Evolutionary conservation across 2,113 vertebrate genomes (phyloP).

Genomic region (Tachycineta bicolor): DNA sequence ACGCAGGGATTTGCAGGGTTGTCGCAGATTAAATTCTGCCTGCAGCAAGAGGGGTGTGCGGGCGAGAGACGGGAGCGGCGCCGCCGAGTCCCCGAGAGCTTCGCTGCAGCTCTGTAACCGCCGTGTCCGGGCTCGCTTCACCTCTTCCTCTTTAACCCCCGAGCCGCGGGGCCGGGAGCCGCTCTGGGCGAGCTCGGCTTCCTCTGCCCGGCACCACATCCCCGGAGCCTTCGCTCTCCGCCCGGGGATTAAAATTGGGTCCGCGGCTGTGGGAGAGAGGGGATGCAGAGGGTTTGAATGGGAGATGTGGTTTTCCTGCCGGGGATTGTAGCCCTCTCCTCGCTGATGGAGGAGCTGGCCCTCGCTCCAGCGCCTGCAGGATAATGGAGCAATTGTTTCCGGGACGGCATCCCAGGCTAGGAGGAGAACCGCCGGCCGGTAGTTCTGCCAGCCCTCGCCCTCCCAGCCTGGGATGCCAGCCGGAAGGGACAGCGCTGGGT

Average conservation of each 20-base stretch:
- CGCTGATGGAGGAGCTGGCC: not conserved
- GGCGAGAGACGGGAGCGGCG: not conserved
- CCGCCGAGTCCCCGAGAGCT: not conserved
- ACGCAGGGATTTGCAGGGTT: slow-evolving; percentile 28
- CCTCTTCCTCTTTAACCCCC: not conserved
- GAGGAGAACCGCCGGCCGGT: not conserved
- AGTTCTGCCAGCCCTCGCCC: not conserved
- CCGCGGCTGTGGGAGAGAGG: not conserved
- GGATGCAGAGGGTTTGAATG: not conserved
- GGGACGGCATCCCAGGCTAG: slow-evolving; percentile 29
- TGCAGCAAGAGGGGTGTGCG: not conserved
- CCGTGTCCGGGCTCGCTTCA: not conserved
- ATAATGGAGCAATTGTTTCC: slow-evolving; percentile 67
- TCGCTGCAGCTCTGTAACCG: not conserved
- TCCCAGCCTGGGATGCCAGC: not conserved
- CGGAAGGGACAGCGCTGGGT: not conserved
- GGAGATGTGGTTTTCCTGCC: not conserved
- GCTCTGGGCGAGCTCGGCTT: not conserved
- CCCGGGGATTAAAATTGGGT: not conserved
- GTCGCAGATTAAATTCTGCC: slow-evolving; percentile 21
- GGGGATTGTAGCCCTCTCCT: not conserved
- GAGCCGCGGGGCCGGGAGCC: not conserved
- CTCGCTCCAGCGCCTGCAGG: not conserved
- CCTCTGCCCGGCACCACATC: not conserved
- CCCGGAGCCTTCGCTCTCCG: not conserved